Evolutionary conservation across 2,888 invertebrate species (phyloP).

Genomic region (Alloplasta piceator): DNA sequence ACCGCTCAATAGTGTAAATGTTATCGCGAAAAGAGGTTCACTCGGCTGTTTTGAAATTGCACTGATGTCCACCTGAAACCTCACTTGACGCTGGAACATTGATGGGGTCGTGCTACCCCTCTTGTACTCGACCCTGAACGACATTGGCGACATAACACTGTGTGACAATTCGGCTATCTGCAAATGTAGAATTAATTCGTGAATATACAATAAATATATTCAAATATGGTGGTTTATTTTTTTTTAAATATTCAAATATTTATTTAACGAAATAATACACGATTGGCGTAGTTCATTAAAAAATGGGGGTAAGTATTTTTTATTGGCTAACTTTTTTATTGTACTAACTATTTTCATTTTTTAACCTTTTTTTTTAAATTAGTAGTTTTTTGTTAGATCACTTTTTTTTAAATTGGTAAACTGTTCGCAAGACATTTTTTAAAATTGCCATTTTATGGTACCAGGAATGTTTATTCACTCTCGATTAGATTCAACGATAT

Average conservation of each 20-base stretch:
- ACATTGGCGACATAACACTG: constrained; percentile 99
- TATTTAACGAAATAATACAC: no score
- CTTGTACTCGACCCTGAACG: constrained; percentile 99
- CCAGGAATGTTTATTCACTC: no score
- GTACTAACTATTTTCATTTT: no score
- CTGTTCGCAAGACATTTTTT: no score
- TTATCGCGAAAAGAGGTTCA: constrained; percentile 94
- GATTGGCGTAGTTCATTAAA: no score
- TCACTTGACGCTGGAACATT: constrained; percentile 98
- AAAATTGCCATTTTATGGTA: no score
- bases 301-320: no score
- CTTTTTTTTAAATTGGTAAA: no score
- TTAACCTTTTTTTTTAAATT: no score
- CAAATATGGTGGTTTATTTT: not conserved
- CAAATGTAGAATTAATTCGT: constrained; percentile 70
- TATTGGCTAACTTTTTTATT: no score
- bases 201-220: constrained; percentile 1
- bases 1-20: constrained; percentile 97
- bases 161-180: constrained; percentile 98
- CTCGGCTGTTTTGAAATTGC: constrained; percentile 92
- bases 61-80: constrained; percentile 96
- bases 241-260: not conserved
- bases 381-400: no score
- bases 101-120: constrained; percentile 96
- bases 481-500: no score